Conservation (phyloP, 2,113 vertebrate genomes). For the Zosterops lateralis region DNA sequence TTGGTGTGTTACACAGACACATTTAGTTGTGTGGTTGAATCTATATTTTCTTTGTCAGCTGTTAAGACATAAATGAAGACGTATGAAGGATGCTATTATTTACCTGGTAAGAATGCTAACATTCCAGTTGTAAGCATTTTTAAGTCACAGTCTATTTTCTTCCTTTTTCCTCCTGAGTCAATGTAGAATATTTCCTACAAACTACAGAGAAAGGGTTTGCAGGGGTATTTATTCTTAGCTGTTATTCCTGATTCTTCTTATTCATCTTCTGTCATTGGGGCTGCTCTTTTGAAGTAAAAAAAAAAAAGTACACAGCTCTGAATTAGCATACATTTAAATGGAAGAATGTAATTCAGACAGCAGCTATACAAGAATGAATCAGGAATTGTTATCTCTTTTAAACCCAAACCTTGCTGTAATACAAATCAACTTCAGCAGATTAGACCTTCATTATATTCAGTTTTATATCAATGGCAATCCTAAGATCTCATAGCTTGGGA, state of each 20-base stretch:
- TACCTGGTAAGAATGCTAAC: neutral
- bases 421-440: neutral
- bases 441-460: neutral
- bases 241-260: neutral
- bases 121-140: neutral
- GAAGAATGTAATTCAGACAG: neutral
- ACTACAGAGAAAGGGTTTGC: neutral
- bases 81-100: neutral
- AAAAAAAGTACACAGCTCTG: neutral
- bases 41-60: neutral
- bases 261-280: neutral
- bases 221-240: neutral
- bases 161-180: neutral
- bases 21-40: neutral
- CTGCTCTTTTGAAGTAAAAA: neutral
- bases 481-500: neutral
- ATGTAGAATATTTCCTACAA: neutral
- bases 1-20: neutral
- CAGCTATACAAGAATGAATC: neutral
- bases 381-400: neutral
- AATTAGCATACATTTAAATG: neutral
- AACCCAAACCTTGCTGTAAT: neutral
- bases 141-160: neutral
- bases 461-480: neutral
- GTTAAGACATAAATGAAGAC: neutral